Percentiles rank a stretch among this genome's conserved stretches.
phyloP scores from a whole-genome alignment of 64 coral and sea anemone genomes.

The Orbicella faveolata region DNA sequence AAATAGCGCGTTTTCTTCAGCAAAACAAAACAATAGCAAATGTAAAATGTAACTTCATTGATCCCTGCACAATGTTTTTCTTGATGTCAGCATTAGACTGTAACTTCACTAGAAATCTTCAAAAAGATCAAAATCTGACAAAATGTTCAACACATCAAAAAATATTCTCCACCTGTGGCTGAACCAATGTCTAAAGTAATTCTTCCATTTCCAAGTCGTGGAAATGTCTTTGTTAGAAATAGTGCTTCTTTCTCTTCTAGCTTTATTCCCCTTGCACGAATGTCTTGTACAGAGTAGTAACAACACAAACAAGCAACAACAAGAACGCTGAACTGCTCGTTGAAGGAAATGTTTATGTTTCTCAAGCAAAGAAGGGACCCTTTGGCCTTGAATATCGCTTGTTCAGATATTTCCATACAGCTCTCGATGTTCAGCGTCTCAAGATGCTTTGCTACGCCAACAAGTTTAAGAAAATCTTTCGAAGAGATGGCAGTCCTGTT shows the following conservation, averaged over 20 bases:
- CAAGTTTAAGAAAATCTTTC: not conserved
- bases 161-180: not conserved
- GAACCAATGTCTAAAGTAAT: not conserved
- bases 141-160: not conserved
- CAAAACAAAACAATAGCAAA: not conserved
- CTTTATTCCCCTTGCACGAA: not conserved
- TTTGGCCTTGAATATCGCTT: conserved; percentile 11
- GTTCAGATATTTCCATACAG: not conserved
- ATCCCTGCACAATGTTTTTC: not conserved
- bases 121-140: conserved; percentile 6
- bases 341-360: not conserved
- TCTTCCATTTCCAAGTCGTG: not conserved
- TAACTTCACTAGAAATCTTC: not conserved
- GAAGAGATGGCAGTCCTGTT: not conserved
- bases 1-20: not conserved
- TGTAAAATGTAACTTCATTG: not conserved
- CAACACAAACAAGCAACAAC: conserved; percentile 8
- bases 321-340: conserved; percentile 12
- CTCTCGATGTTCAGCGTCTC: conserved; percentile 8
- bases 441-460: not conserved
- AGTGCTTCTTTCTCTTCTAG: not conserved
- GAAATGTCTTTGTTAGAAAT: not conserved
- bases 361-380: not conserved
- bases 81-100: not conserved
- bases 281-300: not conserved